phyloP scores from a whole-genome alignment of 2,888 invertebrate genomes.

The Orchesellides sinensis region DNA sequence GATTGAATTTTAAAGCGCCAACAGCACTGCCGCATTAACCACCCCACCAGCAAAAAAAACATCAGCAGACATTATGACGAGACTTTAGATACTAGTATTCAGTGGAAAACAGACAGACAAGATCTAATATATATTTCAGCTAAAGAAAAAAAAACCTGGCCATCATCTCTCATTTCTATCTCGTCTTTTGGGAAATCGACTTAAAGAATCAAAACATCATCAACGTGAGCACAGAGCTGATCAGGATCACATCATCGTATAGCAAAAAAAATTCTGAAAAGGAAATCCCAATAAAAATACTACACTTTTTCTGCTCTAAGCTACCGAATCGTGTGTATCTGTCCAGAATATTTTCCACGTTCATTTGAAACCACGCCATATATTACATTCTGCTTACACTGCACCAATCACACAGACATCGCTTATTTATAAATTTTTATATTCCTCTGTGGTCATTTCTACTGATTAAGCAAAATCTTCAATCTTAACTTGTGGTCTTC shows the following conservation, averaged over 20 bases:
- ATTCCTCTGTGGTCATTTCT: neutral
- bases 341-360: too few species aligned
- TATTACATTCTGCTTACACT: too few species aligned
- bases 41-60: neutral
- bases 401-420: too few species aligned
- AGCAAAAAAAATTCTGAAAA: too few species aligned
- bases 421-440: too few species aligned
- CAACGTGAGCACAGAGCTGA: neutral
- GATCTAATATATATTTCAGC: neutral
- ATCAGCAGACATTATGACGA: neutral
- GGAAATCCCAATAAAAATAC: neutral
- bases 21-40: neutral
- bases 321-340: too few species aligned
- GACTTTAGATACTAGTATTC: too few species aligned
- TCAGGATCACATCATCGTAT: too few species aligned
- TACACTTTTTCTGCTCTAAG: too few species aligned
- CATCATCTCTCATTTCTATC: neutral
- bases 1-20: constrained; percentile 27
- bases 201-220: neutral
- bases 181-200: constrained; percentile 8
- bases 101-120: neutral
- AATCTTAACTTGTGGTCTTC: neutral
- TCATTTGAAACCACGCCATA: too few species aligned
- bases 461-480: neutral
- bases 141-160: neutral